Percentiles rank a stretch among this genome's conserved stretches.
Evolutionary conservation across 2,888 invertebrate genomes (phyloP).

Genomic region (Bombylius discolor): DNA sequence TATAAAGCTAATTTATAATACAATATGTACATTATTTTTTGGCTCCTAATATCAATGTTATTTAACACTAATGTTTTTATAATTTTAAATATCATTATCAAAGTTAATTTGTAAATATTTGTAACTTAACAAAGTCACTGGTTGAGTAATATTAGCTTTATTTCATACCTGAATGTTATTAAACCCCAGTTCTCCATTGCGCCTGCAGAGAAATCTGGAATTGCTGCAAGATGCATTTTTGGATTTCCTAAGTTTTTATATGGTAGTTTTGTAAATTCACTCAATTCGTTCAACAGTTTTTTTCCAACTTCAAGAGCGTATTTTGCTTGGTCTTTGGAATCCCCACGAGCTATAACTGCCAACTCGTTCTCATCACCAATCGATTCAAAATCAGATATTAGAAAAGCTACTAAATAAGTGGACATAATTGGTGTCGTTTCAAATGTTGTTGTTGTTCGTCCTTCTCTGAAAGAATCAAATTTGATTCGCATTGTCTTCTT

Average conservation of each 20-base stretch:
- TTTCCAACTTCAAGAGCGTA: conserved; percentile 46
- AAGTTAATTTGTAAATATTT: no score
- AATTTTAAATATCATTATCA: no score
- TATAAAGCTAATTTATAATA: no score
- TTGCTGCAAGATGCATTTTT: conserved; percentile 73
- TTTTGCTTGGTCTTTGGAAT: neutral
- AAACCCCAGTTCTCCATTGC: conserved; percentile 93
- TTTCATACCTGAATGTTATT: conserved; percentile 48
- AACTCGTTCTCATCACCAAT: conserved; percentile 12
- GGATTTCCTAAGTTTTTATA: conserved; percentile 44
- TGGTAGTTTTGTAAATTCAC: conserved; percentile 44
- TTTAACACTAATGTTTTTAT: no score
- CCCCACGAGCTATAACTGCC: conserved; percentile 24
- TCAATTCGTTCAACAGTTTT: conserved; percentile 39
- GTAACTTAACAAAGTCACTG: no score
- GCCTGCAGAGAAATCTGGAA: conserved; percentile 70
- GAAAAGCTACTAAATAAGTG: conserved; percentile 66
- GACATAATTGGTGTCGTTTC: conserved; percentile 51
- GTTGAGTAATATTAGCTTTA: no score
- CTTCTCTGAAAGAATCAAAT: conserved; percentile 38
- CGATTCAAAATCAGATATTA: conserved; percentile 47
- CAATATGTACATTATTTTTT: no score
- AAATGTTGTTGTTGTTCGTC: conserved; percentile 16
- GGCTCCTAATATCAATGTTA: no score
- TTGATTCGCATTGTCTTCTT: neutral